These are phyloP conservation scores for Myrmecobius fasciatus DNA, from an alignment of 2,113 vertebrate genomes.

Conservation along the genomic window DNA sequence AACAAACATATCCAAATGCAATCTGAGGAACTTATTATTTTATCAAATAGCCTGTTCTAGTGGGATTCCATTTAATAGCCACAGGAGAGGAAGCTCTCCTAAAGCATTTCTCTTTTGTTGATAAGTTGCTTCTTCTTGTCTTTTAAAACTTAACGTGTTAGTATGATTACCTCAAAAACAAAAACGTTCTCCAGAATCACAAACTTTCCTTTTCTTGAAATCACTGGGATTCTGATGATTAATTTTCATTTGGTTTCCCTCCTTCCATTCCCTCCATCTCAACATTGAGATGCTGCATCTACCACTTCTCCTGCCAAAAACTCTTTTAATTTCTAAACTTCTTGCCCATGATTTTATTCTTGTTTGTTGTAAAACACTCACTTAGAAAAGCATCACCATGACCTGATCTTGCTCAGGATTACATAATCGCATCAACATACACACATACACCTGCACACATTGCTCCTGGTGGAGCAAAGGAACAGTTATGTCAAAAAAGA, in stretches of 20 bases:
- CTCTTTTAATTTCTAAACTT: slow-evolving; percentile 45
- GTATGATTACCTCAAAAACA: neutral
- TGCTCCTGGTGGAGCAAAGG: neutral
- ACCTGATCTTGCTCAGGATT: slow-evolving; percentile 40
- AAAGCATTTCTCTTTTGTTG: neutral
- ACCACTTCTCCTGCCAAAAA: slow-evolving; percentile 21
- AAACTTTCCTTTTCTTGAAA: neutral
- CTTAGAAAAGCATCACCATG: slow-evolving; percentile 11
- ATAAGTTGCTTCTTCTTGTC: too few relatives aligned
- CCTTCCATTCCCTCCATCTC: neutral
- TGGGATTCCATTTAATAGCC: neutral
- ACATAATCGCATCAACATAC: slow-evolving; percentile 33
- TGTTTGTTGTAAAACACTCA: slow-evolving; percentile 34
- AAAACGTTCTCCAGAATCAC: neutral
- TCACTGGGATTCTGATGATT: neutral
- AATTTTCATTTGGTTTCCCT: slow-evolving; percentile 11
- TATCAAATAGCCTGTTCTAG: neutral
- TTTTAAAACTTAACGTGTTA: neutral
- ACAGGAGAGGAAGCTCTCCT: neutral
- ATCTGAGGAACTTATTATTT: slow-evolving; percentile 19
- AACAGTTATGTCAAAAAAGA: slow-evolving; percentile 57
- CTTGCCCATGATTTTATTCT: slow-evolving; percentile 39
- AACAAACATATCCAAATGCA: slow-evolving; percentile 1
- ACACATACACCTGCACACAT: neutral
- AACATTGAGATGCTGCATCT: slow-evolving; percentile 27